Base-by-base conservation (phyloP, 2,888 invertebrate species). In the Xestia c-nigrum region DNA sequence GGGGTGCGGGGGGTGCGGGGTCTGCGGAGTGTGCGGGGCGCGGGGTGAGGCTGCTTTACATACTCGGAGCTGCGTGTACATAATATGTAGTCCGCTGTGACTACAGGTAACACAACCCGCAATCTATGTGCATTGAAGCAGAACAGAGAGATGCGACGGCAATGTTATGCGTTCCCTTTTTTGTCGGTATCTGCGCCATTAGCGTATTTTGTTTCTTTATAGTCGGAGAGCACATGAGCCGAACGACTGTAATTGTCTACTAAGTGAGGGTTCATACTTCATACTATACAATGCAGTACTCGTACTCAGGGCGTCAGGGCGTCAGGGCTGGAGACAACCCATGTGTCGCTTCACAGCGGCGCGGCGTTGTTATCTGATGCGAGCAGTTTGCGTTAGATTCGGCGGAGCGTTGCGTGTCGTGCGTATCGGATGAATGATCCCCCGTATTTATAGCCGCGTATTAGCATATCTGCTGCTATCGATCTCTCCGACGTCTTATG, bases 401-500 rank as follows among this genome's bases (percentile, higher is more conserved):
- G 63, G 64, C 14, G 68, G 43, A 68, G 55, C 66, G 77, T 40
- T n/a, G 61, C 70, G 80, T 47, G 47, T 66, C 38, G 71, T 21
- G 72, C 81, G 65, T 72, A 63, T 74, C 80, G 61, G 46, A 64
- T 68, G 74, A 84, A 71, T 68, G 80, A 72, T 80, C 85, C 57
- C 52, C 57, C 46, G 52, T 81, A 80, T 72, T 65, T 59, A 74
- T 57, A 71, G 64, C 46, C 66, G 46, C 67, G 61, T 70, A 72
- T 83, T 72, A 80, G 66, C 76, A 71, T 73, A 69, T 76, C 72
- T 61, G 81, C 61, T 63, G 76, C 73, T 67, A 80, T 86, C 85
- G 69, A 84, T 61, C 84, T 68, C 59, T 47, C 40, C 73, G 72
- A 63, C 73, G 64, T 70, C 66, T 69, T 57, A 80, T 73, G 66